Evolutionary conservation across 2,113 vertebrate genomes (phyloP).

Genomic region (Eptesicus fuscus): DNA sequence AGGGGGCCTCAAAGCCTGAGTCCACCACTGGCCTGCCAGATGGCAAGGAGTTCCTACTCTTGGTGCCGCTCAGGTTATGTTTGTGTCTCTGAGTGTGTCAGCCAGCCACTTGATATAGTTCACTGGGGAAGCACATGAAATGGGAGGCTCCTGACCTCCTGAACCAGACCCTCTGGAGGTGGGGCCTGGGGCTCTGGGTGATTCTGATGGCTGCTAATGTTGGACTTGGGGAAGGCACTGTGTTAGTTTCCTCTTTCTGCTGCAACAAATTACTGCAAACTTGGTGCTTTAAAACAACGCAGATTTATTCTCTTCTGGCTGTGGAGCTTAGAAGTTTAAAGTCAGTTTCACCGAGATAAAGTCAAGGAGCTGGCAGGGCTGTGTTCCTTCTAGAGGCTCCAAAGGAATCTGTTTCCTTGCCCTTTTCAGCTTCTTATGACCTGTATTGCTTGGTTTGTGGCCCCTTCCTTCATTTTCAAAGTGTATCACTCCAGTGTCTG

Average conservation of each 20-base stretch:
- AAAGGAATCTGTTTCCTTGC: not conserved
- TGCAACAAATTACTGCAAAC: not conserved
- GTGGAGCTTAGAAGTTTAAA: not conserved
- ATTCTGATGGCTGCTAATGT: not conserved
- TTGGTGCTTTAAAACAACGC: not conserved
- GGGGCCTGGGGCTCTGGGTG: not conserved
- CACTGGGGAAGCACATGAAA: not conserved
- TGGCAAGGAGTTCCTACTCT: too few relatives aligned
- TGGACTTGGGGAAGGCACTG: not conserved
- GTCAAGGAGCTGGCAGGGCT: not conserved
- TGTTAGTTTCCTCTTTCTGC: not conserved
- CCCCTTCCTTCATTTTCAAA: not conserved
- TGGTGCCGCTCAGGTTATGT: not conserved
- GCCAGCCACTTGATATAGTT: not conserved
- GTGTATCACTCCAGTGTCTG: not conserved
- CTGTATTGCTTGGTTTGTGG: not conserved
- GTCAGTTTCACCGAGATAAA: not conserved
- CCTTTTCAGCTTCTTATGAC: not conserved
- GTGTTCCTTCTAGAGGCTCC: not conserved
- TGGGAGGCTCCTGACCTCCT: not conserved
- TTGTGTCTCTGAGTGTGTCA: not conserved
- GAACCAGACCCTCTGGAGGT: not conserved
- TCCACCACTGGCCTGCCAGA: not conserved
- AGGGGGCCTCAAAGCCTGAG: not conserved
- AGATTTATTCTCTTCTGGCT: not conserved